phyloP scores from a whole-genome alignment of 35 echinoderm and acorn worm species.

The Lytechinus variegatus region DNA sequence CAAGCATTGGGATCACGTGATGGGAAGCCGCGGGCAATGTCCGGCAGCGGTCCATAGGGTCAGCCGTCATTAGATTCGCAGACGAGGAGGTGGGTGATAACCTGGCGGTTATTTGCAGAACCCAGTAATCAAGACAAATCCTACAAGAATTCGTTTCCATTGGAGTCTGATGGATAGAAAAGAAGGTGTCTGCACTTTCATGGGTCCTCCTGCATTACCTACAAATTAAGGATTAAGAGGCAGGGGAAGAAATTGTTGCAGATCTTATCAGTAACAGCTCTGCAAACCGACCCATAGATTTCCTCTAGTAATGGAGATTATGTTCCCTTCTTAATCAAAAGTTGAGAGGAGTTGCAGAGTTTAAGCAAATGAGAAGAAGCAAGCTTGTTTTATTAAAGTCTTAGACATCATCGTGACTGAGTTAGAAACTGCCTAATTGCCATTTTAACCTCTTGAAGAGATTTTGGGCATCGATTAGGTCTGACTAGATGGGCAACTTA shows the following conservation, averaged over 20 bases:
- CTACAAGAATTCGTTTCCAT: constrained; percentile 5
- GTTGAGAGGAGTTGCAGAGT: background rate
- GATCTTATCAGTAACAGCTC: background rate
- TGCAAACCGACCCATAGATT: background rate
- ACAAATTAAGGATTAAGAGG: background rate
- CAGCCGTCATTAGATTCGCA: background rate
- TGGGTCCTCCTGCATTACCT: background rate
- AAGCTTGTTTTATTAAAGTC: background rate
- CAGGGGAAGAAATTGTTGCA: background rate
- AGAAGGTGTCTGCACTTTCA: background rate
- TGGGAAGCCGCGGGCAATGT: background rate
- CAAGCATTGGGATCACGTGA: background rate
- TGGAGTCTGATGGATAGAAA: background rate
- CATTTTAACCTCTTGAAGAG: background rate
- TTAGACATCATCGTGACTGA: background rate
- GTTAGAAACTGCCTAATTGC: background rate
- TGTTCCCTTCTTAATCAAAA: background rate
- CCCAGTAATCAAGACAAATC: background rate
- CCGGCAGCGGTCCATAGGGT: background rate
- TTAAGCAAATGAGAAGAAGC: background rate
- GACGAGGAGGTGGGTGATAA: background rate
- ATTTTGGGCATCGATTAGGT: background rate
- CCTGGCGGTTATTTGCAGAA: background rate
- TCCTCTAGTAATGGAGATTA: background rate
- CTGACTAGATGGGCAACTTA: background rate